Evolutionary conservation across 2,113 vertebrate genomes (phyloP).

Genomic region (Campylomormyrus numenius): DNA sequence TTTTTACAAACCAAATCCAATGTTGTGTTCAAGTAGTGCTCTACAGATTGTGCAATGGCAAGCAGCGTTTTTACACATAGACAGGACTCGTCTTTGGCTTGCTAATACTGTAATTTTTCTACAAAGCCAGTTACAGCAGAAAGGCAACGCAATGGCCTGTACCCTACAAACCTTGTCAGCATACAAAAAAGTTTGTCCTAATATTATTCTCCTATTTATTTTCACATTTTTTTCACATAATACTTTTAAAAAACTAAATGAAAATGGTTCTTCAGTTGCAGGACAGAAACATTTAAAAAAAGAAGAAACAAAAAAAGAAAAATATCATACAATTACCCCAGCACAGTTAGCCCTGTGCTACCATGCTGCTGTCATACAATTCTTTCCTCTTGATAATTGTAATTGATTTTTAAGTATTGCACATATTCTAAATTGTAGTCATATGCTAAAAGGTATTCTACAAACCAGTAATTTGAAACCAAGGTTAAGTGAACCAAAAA

Average conservation of each 20-base stretch:
- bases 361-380: slow-evolving; percentile 43
- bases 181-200: slow-evolving; percentile 1
- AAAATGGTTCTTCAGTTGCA: slow-evolving; percentile 3
- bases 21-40: background rate
- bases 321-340: background rate
- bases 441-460: slow-evolving; percentile 21
- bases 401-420: slow-evolving; percentile 65
- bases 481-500: background rate
- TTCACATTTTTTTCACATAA: background rate
- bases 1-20: background rate
- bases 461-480: background rate
- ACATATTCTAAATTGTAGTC: slow-evolving; percentile 57
- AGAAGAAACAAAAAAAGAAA: slow-evolving; percentile 8
- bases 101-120: slow-evolving; percentile 33
- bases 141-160: slow-evolving; percentile 33
- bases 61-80: background rate
- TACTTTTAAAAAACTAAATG: background rate
- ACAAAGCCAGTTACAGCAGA: slow-evolving; percentile 27
- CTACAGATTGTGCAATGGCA: background rate
- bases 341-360: slow-evolving; percentile 21
- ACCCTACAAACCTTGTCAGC: background rate
- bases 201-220: background rate
- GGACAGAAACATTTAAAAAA: slow-evolving; percentile 11
- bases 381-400: slow-evolving; percentile 38
- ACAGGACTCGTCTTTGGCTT: slow-evolving; percentile 47